Evolutionary conservation across 2,888 invertebrate genomes (phyloP).

Genomic region (Lymantria dispar): DNA sequence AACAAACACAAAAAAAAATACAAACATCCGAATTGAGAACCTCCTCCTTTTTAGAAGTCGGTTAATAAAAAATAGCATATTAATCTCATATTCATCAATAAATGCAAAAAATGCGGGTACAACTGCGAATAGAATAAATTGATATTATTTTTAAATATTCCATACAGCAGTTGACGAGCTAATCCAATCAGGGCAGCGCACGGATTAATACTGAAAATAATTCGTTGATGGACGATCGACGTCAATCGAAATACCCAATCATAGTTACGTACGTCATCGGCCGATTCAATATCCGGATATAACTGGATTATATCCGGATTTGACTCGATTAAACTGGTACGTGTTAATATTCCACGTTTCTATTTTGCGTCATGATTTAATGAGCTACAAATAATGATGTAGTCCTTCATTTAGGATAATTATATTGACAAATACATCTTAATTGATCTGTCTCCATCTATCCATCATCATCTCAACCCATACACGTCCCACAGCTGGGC

Average conservation of each 20-base stretch:
- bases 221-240: constrained; percentile 19
- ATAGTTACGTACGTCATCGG: constrained; percentile 14
- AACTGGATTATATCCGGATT: constrained; percentile 31
- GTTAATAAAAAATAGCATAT: no score
- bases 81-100: no score
- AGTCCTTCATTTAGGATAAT: not conserved
- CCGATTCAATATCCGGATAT: constrained; percentile 34
- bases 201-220: constrained; percentile 18
- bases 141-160: not conserved
- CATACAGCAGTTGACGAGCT: not conserved
- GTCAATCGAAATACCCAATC: constrained; percentile 18
- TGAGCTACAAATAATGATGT: no score
- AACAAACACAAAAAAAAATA: no score
- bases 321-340: constrained; percentile 32
- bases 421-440: no score
- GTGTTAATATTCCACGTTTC: constrained; percentile 23
- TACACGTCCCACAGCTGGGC: no score
- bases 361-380: not conserved
- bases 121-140: no score
- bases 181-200: constrained; percentile 4
- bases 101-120: no score
- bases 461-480: no score
- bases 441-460: no score
- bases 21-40: no score
- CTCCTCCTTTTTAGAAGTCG: no score